Conservation (phyloP, 2,797 vertebrate species). For the Molossus molossus region DNA sequence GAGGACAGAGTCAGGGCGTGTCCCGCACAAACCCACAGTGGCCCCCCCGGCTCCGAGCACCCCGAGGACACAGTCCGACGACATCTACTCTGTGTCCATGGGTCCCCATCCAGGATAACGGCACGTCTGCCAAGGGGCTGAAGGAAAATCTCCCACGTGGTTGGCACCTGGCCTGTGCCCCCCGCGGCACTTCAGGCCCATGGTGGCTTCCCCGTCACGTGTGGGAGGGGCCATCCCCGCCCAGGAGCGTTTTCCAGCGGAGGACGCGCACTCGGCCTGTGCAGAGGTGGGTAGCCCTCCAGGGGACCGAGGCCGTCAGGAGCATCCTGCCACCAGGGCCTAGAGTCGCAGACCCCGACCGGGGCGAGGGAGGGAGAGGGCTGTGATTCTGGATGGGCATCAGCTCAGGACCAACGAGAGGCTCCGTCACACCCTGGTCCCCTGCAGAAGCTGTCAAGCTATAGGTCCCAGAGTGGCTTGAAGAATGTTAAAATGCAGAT, state of each 20-base stretch:
- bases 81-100: too few species aligned
- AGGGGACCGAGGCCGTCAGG: too few species aligned
- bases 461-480: too few species aligned
- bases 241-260: background rate
- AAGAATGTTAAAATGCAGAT: too few species aligned
- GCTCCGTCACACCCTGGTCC: too few species aligned
- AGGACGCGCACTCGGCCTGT: background rate
- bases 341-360: too few species aligned
- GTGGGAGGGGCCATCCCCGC: background rate
- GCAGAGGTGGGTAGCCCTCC: too few species aligned
- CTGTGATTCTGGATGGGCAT: background rate
- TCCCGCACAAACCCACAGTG: background rate
- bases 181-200: background rate
- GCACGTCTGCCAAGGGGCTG: background rate
- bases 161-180: accelerated
- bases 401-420: background rate
- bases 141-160: background rate
- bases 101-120: background rate
- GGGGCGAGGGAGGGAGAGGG: background rate
- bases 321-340: background rate
- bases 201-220: accelerated
- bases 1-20: background rate
- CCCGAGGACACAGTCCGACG: background rate
- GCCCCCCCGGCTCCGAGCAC: too few species aligned
- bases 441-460: too few species aligned